Conservation (phyloP, 1,140 invertebrate species). For the Bathynomus jamesi region DNA sequence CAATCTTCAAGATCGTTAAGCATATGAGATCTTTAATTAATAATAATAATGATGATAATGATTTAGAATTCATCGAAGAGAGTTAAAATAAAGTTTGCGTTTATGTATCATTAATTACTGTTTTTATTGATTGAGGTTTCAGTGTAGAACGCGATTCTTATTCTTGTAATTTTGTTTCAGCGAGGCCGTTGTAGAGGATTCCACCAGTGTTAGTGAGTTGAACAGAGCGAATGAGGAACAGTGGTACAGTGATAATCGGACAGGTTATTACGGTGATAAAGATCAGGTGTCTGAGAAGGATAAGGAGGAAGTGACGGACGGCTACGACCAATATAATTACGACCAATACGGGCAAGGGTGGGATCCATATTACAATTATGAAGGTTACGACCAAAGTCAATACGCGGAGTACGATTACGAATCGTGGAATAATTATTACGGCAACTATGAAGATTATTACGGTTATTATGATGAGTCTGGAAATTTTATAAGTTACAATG, state of each 20-base stretch:
- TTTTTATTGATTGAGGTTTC: no score
- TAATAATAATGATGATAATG: no score
- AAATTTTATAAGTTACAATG: conserved; percentile 49
- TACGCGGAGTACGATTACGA: conserved; percentile 34
- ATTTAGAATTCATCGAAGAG: no score
- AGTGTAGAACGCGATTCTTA: no score
- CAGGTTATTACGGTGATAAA: conserved; percentile 9
- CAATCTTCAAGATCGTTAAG: no score
- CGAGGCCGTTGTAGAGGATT: not conserved
- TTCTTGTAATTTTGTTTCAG: not conserved
- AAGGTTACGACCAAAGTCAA: conserved; percentile 2
- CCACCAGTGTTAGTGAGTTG: not conserved
- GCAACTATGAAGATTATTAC: conserved; percentile 41
- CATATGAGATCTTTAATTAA: no score
- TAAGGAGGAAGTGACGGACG: conserved; percentile 29
- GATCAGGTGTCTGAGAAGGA: conserved; percentile 28
- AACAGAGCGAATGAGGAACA: not conserved
- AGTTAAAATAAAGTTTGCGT: no score
- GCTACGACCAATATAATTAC: conserved; percentile 21
- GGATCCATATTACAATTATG: conserved; percentile 17
- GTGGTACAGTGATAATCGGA: conserved; percentile 7
- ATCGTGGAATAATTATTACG: conserved; percentile 37
- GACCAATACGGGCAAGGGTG: conserved; percentile 28
- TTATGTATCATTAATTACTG: no score
- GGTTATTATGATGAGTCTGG: conserved; percentile 49